A percentile compares a stretch with the other conserved stretches of the same genome.
These are phyloP conservation scores for Myodes glareolus DNA, from an alignment of 2,113 vertebrate genomes.

Conservation along the genomic window DNA sequence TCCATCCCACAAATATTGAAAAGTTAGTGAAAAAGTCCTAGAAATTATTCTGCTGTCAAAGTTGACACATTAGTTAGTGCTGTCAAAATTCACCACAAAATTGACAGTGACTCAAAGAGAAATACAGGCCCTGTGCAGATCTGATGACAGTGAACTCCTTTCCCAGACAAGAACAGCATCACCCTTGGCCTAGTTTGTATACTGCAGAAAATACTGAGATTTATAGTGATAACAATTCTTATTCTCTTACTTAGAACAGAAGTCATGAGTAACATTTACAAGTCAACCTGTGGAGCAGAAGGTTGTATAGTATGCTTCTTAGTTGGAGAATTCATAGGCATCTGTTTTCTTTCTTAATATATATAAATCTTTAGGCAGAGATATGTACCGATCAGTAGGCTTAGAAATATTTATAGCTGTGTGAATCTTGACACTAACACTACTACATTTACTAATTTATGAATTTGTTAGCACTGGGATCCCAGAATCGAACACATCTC, in stretches of 20 bases:
- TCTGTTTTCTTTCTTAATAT: background rate
- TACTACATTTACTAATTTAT: background rate
- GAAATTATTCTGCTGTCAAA: background rate
- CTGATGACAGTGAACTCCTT: background rate
- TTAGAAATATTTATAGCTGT: background rate
- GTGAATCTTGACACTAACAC: background rate
- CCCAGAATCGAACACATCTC: background rate
- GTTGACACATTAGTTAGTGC: background rate
- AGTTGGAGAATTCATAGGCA: background rate
- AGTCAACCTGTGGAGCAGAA: background rate
- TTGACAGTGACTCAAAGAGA: background rate
- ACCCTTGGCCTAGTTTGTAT: background rate
- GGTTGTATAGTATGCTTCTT: too few species aligned
- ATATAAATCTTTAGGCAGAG: background rate
- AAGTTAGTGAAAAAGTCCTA: background rate
- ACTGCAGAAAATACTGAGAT: background rate
- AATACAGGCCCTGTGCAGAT: background rate
- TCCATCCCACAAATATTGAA: background rate
- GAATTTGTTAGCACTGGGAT: background rate
- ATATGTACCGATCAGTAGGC: background rate
- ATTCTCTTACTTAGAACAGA: background rate
- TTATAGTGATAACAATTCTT: background rate
- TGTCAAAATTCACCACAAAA: background rate
- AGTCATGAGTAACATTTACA: background rate
- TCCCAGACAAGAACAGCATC: background rate